A percentile compares a stretch with the other conserved stretches of the same genome.
Conservation (phyloP, 2,888 invertebrate species). For the Cryptocheilus praepositus region DNA sequence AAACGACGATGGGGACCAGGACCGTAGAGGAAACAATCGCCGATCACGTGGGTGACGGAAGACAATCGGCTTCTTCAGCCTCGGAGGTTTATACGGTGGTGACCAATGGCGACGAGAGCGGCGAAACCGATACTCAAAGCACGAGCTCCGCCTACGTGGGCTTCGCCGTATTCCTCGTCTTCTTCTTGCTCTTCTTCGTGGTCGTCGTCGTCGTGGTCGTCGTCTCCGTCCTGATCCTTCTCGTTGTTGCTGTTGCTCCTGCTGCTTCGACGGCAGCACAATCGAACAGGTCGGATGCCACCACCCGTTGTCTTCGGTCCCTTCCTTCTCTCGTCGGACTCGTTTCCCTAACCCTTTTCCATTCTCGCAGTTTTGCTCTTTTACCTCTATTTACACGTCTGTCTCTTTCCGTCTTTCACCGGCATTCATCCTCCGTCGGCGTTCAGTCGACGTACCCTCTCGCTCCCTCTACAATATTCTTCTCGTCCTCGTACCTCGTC, state of each 20-base stretch:
- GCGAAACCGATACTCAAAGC: slow-evolving; percentile 65
- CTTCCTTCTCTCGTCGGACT: slow-evolving; percentile 4
- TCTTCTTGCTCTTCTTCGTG: slow-evolving; percentile 17
- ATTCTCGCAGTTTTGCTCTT: slow-evolving; percentile 1
- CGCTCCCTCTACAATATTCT: slow-evolving; percentile 4
- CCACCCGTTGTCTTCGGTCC: slow-evolving; percentile 37
- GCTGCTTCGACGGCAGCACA: slow-evolving; percentile 33
- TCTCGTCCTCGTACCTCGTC: slow-evolving; percentile 33
- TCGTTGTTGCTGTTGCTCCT: slow-evolving; percentile 36
- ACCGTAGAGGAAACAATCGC: slow-evolving; percentile 62
- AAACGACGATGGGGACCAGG: slow-evolving; percentile 5
- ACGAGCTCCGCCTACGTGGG: slow-evolving; percentile 67
- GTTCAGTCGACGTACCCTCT: not conserved
- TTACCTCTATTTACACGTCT: not conserved
- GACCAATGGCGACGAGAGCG: slow-evolving; percentile 67
- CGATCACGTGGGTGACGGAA: slow-evolving; percentile 69
- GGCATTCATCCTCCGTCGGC: not conserved
- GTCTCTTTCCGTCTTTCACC: not conserved
- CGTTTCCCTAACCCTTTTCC: not conserved
- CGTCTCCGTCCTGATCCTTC: not conserved
- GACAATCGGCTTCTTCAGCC: slow-evolving; percentile 41
- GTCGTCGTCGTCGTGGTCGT: not conserved
- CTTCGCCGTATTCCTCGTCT: slow-evolving; percentile 44
- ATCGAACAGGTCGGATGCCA: slow-evolving; percentile 36
- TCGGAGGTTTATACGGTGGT: slow-evolving; percentile 32